Evolutionary conservation across 2,888 invertebrate genomes (phyloP).

Genomic region (Beris morrisii): DNA sequence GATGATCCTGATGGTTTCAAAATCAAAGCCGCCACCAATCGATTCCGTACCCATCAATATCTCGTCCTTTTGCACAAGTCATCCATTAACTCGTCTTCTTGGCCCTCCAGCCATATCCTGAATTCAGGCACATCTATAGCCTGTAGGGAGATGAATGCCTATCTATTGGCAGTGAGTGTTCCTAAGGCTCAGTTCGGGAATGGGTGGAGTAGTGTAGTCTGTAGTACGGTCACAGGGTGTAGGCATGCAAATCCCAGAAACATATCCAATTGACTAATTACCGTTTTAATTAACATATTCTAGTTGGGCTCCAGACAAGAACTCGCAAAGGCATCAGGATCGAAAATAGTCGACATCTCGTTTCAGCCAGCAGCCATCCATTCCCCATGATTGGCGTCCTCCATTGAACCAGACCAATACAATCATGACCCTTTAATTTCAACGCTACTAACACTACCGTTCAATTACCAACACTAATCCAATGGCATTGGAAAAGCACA

Average conservation of each 20-base stretch:
- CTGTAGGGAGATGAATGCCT: no score
- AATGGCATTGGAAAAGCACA: slow-evolving; percentile 42
- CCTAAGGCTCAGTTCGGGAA: no score
- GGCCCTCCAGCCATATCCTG: no score
- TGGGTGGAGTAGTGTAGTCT: no score
- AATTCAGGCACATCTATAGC: no score
- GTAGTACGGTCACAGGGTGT: no score
- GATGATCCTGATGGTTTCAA: no score
- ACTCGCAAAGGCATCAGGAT: slow-evolving; percentile 11
- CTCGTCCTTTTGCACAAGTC: no score
- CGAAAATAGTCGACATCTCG: slow-evolving; percentile 14
- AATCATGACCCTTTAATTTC: slow-evolving; percentile 2
- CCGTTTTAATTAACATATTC: slow-evolving; percentile 42
- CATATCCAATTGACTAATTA: slow-evolving; percentile 41
- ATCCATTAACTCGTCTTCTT: no score
- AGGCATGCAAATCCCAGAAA: slow-evolving; percentile 34
- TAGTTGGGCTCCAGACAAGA: slow-evolving; percentile 33
- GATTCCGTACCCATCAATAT: no score
- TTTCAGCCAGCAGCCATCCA: slow-evolving; percentile 15
- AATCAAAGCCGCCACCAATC: no score
- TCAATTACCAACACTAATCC: slow-evolving; percentile 37
- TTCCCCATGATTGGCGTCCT: slow-evolving; percentile 51
- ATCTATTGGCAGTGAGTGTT: no score
- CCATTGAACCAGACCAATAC: slow-evolving; percentile 47
- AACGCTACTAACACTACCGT: neutral